Evolutionary conservation across 2,797 vertebrate species (phyloP), one percentile per base, ranked within the genome.

Genomic region (Balearica regulorum): DNA sequence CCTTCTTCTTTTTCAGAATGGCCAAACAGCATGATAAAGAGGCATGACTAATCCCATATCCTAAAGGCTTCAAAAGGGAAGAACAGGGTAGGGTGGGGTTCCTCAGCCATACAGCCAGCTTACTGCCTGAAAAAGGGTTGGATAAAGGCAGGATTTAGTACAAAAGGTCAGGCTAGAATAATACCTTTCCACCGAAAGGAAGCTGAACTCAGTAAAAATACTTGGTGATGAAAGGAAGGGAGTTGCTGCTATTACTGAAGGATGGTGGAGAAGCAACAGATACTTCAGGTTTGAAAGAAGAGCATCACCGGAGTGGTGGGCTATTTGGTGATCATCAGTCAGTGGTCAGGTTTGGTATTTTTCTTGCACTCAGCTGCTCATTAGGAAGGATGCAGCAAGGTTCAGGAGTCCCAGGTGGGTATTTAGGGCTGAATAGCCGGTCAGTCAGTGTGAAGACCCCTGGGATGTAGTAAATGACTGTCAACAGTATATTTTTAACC

Each of bases 141-240:
- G 92, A 53, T 93, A 87, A 90, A 91, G 64, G 84, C 78, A 85
- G 72, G 75, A 87, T 92, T 96, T 93, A 78, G 83, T 91, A 71
- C 51, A 72, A 94, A 92, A 89, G 78, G 84, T 92, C 93, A 87
- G 53, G 64, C 89, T 87, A 46, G 81, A 91, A 83, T 80, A 96
- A 71, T 85, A 58, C 44, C 57, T 92, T 91, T 85, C 44, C 65
- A 57, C 57, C 80, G 65, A 77, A 96, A 93, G 57, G 91, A 91
- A 93, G 87, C 4, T 60, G 55, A 93, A 92, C 78, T 92, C 3
- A 1, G 49, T 87, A 80, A 84, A 96, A 95, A 70, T 78, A 89
- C 65, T 93, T 37, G 28, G 37, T 48, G 78, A 60, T 83, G 69
- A 85, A 97, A 90, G 39, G 29, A 72, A 61, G 33, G 61, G 65